Conservation (phyloP, 2,113 vertebrate species). For the Pteronura brasiliensis region DNA sequence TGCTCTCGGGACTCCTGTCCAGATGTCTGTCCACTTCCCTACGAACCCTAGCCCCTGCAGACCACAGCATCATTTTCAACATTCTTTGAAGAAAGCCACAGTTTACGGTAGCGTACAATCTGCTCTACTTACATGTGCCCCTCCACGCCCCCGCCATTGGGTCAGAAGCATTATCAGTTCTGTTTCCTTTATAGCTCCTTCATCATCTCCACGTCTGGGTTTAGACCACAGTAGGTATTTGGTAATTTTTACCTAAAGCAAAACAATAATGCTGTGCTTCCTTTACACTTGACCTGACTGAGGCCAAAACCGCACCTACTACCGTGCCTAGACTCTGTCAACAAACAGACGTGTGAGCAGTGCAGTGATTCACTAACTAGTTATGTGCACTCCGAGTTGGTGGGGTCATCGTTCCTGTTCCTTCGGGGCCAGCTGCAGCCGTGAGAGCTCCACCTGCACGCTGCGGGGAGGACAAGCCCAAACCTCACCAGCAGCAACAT, state of each 20-base stretch:
- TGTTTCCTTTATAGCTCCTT: not conserved
- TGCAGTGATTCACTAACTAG: accelerated
- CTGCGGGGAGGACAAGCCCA: not conserved
- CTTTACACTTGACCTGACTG: not conserved
- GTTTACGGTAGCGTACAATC: accelerated
- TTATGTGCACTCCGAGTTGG: accelerated
- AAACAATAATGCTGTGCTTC: not conserved
- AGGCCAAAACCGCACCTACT: not conserved
- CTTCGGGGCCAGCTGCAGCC: not conserved
- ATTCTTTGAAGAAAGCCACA: not conserved
- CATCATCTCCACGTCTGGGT: not conserved
- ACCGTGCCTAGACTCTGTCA: not conserved
- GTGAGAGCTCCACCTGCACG: not conserved
- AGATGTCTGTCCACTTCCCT: not conserved
- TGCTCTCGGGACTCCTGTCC: not conserved
- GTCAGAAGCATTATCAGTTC: not conserved
- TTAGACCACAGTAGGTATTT: not conserved
- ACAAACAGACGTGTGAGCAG: not conserved
- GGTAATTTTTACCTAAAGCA: not conserved
- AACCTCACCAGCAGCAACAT: not conserved
- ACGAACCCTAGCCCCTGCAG: accelerated
- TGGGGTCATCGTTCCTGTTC: accelerated
- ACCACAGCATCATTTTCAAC: not conserved
- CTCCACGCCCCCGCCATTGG: not conserved
- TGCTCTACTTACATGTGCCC: not conserved